Conservation (phyloP, 2,888 invertebrate species). For the Troides oblongomaculatus region DNA sequence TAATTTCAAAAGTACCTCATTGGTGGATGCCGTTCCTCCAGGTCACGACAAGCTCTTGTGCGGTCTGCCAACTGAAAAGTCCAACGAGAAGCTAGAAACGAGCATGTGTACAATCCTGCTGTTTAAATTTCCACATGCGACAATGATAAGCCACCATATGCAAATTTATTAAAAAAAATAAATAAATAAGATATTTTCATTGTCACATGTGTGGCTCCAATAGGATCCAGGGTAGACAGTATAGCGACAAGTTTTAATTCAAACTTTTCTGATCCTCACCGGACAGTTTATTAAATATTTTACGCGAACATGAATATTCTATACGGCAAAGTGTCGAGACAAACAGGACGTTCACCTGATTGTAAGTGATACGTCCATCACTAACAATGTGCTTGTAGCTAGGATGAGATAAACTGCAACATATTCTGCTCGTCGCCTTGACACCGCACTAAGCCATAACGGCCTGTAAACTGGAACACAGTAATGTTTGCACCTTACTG, state of each 20-base stretch:
- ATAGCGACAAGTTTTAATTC: slow-evolving; percentile 50
- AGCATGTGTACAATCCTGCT: slow-evolving; percentile 45
- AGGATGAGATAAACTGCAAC: too few relatives aligned
- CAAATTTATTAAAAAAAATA: slow-evolving; percentile 10
- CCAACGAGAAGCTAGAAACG: slow-evolving; percentile 74
- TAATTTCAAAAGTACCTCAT: slow-evolving; percentile 76
- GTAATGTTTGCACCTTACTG: too few relatives aligned
- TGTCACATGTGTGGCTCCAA: slow-evolving; percentile 51
- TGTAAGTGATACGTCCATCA: too few relatives aligned
- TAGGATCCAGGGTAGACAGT: slow-evolving; percentile 48
- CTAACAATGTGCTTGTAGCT: too few relatives aligned
- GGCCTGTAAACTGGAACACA: too few relatives aligned
- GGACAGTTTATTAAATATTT: background rate
- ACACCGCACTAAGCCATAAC: too few relatives aligned
- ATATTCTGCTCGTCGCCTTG: too few relatives aligned
- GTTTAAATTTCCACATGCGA: slow-evolving; percentile 41
- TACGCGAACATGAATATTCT: background rate
- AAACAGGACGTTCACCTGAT: too few relatives aligned
- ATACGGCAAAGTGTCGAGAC: too few relatives aligned
- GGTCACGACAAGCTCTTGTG: slow-evolving; percentile 46
- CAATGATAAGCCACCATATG: slow-evolving; percentile 32
- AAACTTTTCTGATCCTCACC: background rate
- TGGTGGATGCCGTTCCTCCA: slow-evolving; percentile 42
- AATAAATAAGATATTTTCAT: slow-evolving; percentile 37
- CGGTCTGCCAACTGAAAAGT: slow-evolving; percentile 75